These are phyloP conservation scores for Himalopsyche japonica DNA, from an alignment of 2,888 invertebrate genomes.

Conservation along the genomic window DNA sequence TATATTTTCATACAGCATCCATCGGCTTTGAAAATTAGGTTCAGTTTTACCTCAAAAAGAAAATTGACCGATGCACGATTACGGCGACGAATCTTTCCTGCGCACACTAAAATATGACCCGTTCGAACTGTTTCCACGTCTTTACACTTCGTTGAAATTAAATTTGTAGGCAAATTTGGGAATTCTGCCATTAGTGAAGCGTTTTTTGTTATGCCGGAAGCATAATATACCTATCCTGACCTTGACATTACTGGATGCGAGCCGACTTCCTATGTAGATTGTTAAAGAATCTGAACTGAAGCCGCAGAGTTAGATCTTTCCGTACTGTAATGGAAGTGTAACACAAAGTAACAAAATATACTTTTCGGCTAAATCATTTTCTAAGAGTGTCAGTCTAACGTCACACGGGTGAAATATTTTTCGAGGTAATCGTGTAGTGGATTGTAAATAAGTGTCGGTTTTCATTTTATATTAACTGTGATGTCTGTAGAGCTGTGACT, in stretches of 20 bases:
- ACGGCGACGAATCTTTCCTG: neutral
- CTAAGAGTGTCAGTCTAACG: neutral
- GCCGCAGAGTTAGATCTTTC: conserved; percentile 94
- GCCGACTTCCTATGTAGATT: conserved; percentile 85
- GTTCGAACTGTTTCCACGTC: neutral
- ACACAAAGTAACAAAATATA: conserved; percentile 47
- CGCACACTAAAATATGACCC: neutral
- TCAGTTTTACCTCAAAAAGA: too few relatives aligned
- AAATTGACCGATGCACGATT: neutral
- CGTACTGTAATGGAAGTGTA: conserved; percentile 76
- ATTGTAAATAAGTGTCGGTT: neutral
- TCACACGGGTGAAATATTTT: neutral
- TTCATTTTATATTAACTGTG: neutral
- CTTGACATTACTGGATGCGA: conserved; percentile 75
- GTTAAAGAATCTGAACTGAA: conserved; percentile 95
- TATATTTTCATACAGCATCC: neutral
- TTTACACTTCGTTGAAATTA: conserved; percentile 13
- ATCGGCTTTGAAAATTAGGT: neutral
- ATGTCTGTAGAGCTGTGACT: neutral
- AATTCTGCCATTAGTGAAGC: conserved; percentile 38
- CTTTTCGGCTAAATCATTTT: conserved; percentile 13
- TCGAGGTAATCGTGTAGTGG: neutral
- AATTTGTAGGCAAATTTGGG: conserved; percentile 38
- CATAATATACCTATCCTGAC: conserved; percentile 43
- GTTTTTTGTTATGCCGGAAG: conserved; percentile 27